Base-by-base conservation (phyloP, 2,888 invertebrate genomes). In the Eristalis arbustorum region DNA sequence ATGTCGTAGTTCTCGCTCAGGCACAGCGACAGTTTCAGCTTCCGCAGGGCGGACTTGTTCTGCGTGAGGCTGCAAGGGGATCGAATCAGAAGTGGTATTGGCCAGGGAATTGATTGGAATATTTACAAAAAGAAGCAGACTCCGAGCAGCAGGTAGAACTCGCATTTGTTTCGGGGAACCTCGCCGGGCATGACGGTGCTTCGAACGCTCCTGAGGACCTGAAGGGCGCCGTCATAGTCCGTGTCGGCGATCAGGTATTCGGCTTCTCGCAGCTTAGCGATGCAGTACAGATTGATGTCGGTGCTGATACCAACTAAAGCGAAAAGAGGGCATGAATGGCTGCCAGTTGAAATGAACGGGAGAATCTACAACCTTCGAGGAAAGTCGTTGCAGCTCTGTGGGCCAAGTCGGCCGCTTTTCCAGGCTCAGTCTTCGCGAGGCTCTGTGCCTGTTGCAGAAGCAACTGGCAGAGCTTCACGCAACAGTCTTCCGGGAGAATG, bases 121-220 rank as follows among this genome's bases (percentile, higher is more conserved):
- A 13, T 40, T 73, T 78, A 88, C 88, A 68, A 42, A 10, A 73
- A 84, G 31, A 75, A 64, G 25, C 77, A 85, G 1, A 82, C 18
- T n/a, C 88, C 88, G 5, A 88, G 80, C 49, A 66, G 77, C 13
- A 85, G 49, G 37, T 79, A 81, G 14, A 83, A 76, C 75, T 84
- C 88, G 57, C 88, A 83, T 25, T 76, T 85, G 31, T 74, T 77
- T 3, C 73, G 14, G 1, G 69, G 71, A 13, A 14, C 2, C 28
- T 84, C 79, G 14, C 67, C 40, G 1, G 69, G 56, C 68, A 80
- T 67, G 2, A 84, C 76, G 13, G 76, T 10, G 13, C 10, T 61
- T 18, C 82, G 68, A n/a, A 79, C 13, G 1, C 11, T 31, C 5
- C 40, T 31, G 8, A 84, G 57, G 4, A 85, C 40, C 18, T 23